Evolutionary conservation across 2,797 vertebrate species (phyloP), one percentile per base, ranked within the genome.

Genomic region (Ctenosaura bakeri): DNA sequence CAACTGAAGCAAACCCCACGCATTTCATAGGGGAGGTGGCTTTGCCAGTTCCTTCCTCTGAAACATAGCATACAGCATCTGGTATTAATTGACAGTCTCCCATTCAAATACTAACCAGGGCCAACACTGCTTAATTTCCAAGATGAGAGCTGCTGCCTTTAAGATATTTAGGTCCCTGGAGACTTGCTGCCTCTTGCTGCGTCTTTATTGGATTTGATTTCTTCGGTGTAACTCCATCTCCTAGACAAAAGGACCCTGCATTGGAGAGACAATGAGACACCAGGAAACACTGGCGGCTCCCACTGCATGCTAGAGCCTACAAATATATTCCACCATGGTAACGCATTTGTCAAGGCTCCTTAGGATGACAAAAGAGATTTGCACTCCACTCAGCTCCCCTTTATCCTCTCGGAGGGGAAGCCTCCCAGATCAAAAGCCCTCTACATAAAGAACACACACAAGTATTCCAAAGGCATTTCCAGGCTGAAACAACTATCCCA

Each of bases 241-340:
- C 93, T 83, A 93, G 9, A 14, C 86, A 92, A 93, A 93, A 88
- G 90, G 96, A 93, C 90, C 92, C 91, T 94, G 83, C 83, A 92
- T 92, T 95, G 93, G n/a, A 80, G 90, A 95, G 91, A 95, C 85
- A 94, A 87, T 90, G 89, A 94, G 87, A 94, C 95, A 93, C 83
- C 89, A 94, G 92, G 90, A 97, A 96, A 92, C 92, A 96, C 3
- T 52, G 94, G 91, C 66, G 93, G 88, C 92, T 90, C 89, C 38
- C 74, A 94, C 96, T 96, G 97, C 96, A 91, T 95, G 96, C 96
- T 95, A 97, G 95, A 88, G 92, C 73, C 86, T 92, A 93, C 16
- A 38, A 95, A 95, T 95, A 94, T 94, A 95, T 93, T 85, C 90
- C 95, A 88, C 90, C 94, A 82, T 89, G 90, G 89, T 82, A 92